Evolutionary conservation across 2,797 vertebrate genomes (phyloP).

Genomic region (Botia almorhae): DNA sequence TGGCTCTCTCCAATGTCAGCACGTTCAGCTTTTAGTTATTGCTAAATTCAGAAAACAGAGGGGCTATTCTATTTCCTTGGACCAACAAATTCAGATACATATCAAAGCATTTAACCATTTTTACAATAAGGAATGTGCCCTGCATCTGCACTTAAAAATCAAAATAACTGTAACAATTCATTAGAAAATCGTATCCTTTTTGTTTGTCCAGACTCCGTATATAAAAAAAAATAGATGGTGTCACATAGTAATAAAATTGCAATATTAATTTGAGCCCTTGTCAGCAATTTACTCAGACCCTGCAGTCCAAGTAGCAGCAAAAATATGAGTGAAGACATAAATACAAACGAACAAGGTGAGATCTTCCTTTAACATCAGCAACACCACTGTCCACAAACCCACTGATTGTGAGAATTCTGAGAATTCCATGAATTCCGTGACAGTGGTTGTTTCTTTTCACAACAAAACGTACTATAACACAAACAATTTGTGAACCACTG

Average conservation of each 20-base stretch:
- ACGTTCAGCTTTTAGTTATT: slow-evolving; percentile 69
- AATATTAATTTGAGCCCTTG: slow-evolving; percentile 76
- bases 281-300: slow-evolving; percentile 69
- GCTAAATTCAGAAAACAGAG: slow-evolving; percentile 72
- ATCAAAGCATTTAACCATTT: slow-evolving; percentile 52
- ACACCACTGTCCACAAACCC: slow-evolving; percentile 2
- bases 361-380: slow-evolving; percentile 12
- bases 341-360: neutral
- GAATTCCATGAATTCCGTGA: neutral
- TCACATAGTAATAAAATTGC: slow-evolving; percentile 41
- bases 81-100: slow-evolving; percentile 39
- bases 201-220: slow-evolving; percentile 19
- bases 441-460: neutral
- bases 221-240: slow-evolving; percentile 16
- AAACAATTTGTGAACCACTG: neutral
- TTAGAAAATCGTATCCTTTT: slow-evolving; percentile 34
- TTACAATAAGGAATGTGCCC: slow-evolving; percentile 69
- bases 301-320: slow-evolving; percentile 74
- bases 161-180: slow-evolving; percentile 44
- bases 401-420: slow-evolving; percentile 72
- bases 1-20: slow-evolving; percentile 55
- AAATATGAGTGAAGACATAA: slow-evolving; percentile 59
- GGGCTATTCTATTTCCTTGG: slow-evolving; percentile 56
- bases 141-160: slow-evolving; percentile 29
- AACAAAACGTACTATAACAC: neutral